Base-by-base conservation (phyloP, 2,113 vertebrate species). In the Geococcyx californianus region DNA sequence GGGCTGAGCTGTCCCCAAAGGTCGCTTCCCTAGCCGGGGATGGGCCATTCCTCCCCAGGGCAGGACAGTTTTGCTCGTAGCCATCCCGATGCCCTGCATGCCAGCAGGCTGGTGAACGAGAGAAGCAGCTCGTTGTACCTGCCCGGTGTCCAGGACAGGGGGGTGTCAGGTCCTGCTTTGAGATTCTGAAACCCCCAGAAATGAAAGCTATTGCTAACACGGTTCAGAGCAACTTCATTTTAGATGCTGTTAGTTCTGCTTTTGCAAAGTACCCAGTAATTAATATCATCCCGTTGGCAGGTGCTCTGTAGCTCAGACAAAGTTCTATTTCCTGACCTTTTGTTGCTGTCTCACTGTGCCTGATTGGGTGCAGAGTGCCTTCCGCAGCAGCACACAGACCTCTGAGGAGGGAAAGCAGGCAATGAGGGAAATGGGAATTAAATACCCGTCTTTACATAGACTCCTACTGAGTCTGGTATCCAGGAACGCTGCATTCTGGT, bases 241-340 rank as follows among this genome's bases (percentile, higher is more conserved):
- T 45, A 92, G 54, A 52, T 44, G 42, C 36, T 10, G 6, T 45
- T 91, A 67, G 72, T 82, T 96, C 55, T 87, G 55, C 55, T 95
- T 94, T 88, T 87, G 58, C 29, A 42, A 89, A 96, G 69, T 40
- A 16, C 26, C 28, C 47, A 23, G 42, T 69, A 89, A n/a, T 23
- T 66, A 90, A 33, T 10, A 58, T 62, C 26, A 63, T 67, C 44
- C 56, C 76, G 17, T 47, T 64, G 36, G n/a, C 72, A 77, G 69
- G 54, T 87, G 31, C 54, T 79, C 21, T 54, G 7, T 18, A 49
- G 36, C 10, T 11, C 6, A 72, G 74, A 24, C 62, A 54, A 47
- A 51, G 45, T 11, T 91, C 56, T 67, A 77, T 52, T 58, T 64
- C 59, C 70, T 87, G 80, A 82, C 72, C 45, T 93, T 87, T 90